Base-by-base conservation (phyloP, 2,113 vertebrate species). In the Lasiurus borealis region DNA sequence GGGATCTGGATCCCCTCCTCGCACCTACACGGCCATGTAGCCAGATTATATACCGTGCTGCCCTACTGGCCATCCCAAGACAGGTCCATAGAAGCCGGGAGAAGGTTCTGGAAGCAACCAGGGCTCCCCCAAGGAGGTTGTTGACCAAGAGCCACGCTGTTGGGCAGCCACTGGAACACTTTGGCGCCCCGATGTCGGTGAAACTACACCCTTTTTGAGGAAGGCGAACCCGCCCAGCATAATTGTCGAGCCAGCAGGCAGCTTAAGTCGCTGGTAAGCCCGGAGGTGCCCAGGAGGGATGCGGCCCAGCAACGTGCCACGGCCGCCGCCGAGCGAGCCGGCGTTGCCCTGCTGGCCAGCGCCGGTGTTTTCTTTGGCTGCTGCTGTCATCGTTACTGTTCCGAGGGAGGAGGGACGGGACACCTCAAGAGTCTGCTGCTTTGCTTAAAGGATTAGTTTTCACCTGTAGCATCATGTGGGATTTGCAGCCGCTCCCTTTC, bases 181-280 rank as follows among this genome's bases (percentile, higher is more conserved):
- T 44, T 34, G 92, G 93, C 48, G 11, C 95, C 93, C 83, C 54
- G 94, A 85, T 34, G 81, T 29, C 29, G 3, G 44, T n/a, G 90
- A 57, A 94, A 85, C 12, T 88, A 90, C 77, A 3, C 93, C 94
- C 80, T 93, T 93, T 93, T 7, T 0, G 0, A 96, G 76, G 82
- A 96, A 96, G 89, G 50, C 57, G 66, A 93, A 93, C n/a, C 59
- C 95, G 75, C 91, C 94, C 91, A 85, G 71, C 46, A 80, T 92
- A 94, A 97, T 94, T 85, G 94, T 95, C 25, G 76, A 44, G 85
- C 64, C 87, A 91, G 85, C 91, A 78, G 54, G 48, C 69, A 69
- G 90, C 62, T 31, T 85, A 95, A 69, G 95, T 88, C 2, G 0
- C 10, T 15, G 59, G 9, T 66, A 52, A 71, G 77, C 96, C 97